Percentiles rank a stretch among this genome's conserved stretches.
Conservation (phyloP, 2,888 invertebrate species). For the Andrena bicolor region DNA sequence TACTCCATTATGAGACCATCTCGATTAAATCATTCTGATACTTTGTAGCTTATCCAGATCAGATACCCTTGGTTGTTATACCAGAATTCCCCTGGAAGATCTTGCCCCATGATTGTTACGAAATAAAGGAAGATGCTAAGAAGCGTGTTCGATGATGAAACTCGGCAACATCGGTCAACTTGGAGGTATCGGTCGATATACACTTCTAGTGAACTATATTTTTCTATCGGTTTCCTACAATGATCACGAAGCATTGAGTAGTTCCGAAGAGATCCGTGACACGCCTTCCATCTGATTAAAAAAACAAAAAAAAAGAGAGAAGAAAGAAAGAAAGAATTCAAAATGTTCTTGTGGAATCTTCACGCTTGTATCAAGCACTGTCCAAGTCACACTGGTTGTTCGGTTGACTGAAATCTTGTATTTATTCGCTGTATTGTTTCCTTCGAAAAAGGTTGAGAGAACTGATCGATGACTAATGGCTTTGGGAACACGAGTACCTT, state of each 20-base stretch:
- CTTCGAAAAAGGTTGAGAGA: conserved; percentile 15
- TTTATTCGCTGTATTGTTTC: conserved; percentile 36
- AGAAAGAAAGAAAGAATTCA: neutral
- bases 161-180: conserved; percentile 9
- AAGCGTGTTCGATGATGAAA: conserved; percentile 3
- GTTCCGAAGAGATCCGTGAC: conserved; percentile 15
- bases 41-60: conserved; percentile 23
- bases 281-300: conserved; percentile 27
- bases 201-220: conserved; percentile 20
- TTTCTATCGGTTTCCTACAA: conserved; percentile 29
- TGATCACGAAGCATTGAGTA: conserved; percentile 13
- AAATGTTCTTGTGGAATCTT: conserved; percentile 28
- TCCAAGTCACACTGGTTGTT: conserved; percentile 27
- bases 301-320: too few relatives aligned
- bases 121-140: neutral
- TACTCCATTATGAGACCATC: conserved; percentile 6
- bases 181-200: conserved; percentile 18
- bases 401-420: conserved; percentile 35
- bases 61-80: conserved; percentile 13
- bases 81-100: conserved; percentile 10
- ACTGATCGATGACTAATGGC: conserved; percentile 57
- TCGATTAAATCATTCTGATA: conserved; percentile 2
- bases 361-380: conserved; percentile 45
- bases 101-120: conserved; percentile 7
- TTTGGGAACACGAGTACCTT: conserved; percentile 74